Conservation (phyloP, 2,113 vertebrate species). For the Rynchops niger region DNA sequence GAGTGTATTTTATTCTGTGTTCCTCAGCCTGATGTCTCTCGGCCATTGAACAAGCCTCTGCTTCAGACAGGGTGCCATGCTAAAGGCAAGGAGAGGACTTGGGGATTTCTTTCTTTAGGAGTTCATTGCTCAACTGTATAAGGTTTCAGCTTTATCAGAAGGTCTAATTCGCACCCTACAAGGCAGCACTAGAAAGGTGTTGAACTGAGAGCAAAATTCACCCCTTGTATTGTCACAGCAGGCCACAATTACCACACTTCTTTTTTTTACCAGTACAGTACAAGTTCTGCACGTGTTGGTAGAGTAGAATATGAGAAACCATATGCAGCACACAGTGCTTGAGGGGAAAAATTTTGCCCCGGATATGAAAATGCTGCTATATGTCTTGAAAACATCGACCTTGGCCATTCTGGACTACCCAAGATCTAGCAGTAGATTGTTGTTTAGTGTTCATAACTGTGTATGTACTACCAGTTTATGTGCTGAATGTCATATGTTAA, state of each 20-base stretch:
- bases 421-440: conserved; percentile 8
- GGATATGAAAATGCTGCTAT: not conserved
- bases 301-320: not conserved
- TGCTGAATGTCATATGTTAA: conserved; percentile 60
- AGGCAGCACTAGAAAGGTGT: not conserved
- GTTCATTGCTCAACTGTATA: not conserved
- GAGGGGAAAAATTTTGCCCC: not conserved
- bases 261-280: not conserved
- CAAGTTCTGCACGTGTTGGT: not conserved
- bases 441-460: conserved; percentile 39
- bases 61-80: not conserved
- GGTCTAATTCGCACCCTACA: not conserved
- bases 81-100: not conserved
- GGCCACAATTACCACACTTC: not conserved
- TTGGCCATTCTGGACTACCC: not conserved
- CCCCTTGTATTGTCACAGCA: not conserved
- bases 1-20: rapidly evolving
- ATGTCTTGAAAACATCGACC: not conserved
- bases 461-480: not conserved
- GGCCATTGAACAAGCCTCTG: not conserved
- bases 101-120: not conserved
- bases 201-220: not conserved
- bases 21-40: not conserved
- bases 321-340: not conserved
- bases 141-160: not conserved